phyloP scores from a whole-genome alignment of 2,888 invertebrate genomes.

The Drepana falcataria region DNA sequence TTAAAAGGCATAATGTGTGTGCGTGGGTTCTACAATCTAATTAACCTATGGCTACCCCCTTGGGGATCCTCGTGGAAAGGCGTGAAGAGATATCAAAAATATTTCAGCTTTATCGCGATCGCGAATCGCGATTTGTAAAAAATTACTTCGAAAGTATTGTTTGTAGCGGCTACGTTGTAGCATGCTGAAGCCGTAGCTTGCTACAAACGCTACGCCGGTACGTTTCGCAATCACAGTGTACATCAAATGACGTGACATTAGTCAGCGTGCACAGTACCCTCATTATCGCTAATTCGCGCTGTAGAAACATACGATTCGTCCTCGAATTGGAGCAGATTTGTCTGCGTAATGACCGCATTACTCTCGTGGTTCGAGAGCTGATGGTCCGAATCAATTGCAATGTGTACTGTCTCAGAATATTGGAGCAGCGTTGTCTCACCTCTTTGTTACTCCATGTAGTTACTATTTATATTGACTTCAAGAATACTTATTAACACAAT shows the following conservation, averaged over 20 bases:
- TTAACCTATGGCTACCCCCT: too few relatives aligned
- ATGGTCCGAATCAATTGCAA: slow-evolving; percentile 24
- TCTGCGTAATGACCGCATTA: slow-evolving; percentile 33
- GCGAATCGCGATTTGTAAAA: too few relatives aligned
- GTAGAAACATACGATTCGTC: slow-evolving; percentile 30
- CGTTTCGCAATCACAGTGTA: background rate
- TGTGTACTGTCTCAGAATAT: slow-evolving; percentile 1
- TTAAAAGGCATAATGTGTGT: too few relatives aligned
- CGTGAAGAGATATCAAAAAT: too few relatives aligned
- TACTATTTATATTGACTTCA: too few relatives aligned
- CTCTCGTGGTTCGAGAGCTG: slow-evolving; percentile 14
- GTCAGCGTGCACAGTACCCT: slow-evolving; percentile 15
- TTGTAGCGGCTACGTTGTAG: slow-evolving; percentile 1
- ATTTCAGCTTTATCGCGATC: too few relatives aligned
- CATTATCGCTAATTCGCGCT: slow-evolving; percentile 29
- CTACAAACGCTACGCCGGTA: background rate
- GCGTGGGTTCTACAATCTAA: too few relatives aligned
- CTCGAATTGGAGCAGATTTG: slow-evolving; percentile 30
- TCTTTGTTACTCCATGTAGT: too few relatives aligned
- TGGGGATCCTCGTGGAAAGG: too few relatives aligned
- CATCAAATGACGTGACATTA: slow-evolving; percentile 2
- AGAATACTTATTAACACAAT: too few relatives aligned
- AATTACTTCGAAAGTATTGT: too few relatives aligned
- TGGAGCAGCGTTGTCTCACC: background rate
- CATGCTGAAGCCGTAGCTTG: background rate